Conservation (phyloP, 2,888 invertebrate genomes). For the Apoderus coryli region DNA sequence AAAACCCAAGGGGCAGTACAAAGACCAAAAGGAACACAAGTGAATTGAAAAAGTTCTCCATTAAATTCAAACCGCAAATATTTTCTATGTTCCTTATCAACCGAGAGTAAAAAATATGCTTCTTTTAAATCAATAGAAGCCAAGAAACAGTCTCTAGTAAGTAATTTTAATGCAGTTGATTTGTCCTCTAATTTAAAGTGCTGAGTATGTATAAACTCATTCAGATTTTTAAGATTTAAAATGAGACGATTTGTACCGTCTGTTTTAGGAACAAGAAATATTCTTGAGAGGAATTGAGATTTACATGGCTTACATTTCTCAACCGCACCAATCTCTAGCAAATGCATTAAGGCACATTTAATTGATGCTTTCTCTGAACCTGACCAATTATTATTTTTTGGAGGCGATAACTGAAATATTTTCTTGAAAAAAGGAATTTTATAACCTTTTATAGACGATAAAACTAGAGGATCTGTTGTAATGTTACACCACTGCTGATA, state of each 20-base stretch:
- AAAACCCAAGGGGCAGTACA: conserved; percentile 16
- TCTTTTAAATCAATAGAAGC: conserved; percentile 11
- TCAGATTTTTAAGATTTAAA: conserved; percentile 15
- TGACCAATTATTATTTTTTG: no score
- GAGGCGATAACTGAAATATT: conserved; percentile 6
- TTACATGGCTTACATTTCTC: no score
- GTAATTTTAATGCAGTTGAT: conserved; percentile 14
- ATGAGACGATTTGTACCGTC: conserved; percentile 12
- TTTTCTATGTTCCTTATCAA: conserved; percentile 14
- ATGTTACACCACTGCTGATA: no score
- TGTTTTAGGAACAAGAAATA: conserved; percentile 10
- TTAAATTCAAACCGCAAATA: conserved; percentile 16
- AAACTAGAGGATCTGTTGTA: no score
- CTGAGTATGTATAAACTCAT: conserved; percentile 15
- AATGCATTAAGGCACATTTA: conserved; percentile 3
- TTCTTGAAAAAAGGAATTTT: conserved; percentile 7
- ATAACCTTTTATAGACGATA: no score
- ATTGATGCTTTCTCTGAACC: no score
- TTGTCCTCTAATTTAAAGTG: conserved; percentile 21
- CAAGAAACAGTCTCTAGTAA: conserved; percentile 11
- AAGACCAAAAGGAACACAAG: conserved; percentile 16
- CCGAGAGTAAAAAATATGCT: conserved; percentile 15
- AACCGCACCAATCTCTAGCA: conserved; percentile 1
- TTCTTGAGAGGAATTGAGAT: conserved; percentile 10
- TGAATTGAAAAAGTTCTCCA: conserved; percentile 16